Evolutionary conservation across 1,140 invertebrate genomes (phyloP), one percentile per base, ranked within the genome.

Genomic region (Scaptomyza montana): DNA sequence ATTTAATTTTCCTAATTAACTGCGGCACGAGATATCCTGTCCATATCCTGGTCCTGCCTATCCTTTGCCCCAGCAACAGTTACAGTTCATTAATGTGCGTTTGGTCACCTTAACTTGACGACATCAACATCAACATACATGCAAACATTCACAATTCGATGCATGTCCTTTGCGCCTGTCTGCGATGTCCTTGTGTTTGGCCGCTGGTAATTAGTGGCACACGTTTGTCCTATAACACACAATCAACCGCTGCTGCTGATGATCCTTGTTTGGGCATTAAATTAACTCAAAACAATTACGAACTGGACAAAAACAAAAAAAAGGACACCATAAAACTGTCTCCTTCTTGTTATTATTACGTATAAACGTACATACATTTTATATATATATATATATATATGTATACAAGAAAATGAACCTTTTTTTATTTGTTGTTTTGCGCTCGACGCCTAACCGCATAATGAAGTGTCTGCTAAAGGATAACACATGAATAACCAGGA

Each of bases 1-100:
- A 89, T 89, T 89, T 86, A 89, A 89, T 89, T 89, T 89, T 90
- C 75, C 86, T 89, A 89, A 89, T 90, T 89, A 90, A 87, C 86
- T 89, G 74, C 74, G 72, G 73, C 79, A 49, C 41, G 67, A 36
- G 7, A 50, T 69, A 61, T 73, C 63, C 74, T 59, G 33, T 67
- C 78, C 55, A 51, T 68, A 61, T 28, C 28, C 30, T 5, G 30
- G 19, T 33, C 53, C 39, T 56, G 5, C 10, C 54, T 19, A 5
- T 28, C 36, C 5, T 33, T 41, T 7, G 43, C 28, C 49, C 49
- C 53, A 46, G 25, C 9, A 28, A 30, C 60, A 51, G 47, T 59
- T 67, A 51, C 51, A 74, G 69, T 72, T 70, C 72, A 69, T 74
- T 57, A 74, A 70, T 71, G 67, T 71, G 73, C 67, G 73, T 75